Conservation (phyloP, 2,888 invertebrate genomes). For the Callimorpha dominula region DNA sequence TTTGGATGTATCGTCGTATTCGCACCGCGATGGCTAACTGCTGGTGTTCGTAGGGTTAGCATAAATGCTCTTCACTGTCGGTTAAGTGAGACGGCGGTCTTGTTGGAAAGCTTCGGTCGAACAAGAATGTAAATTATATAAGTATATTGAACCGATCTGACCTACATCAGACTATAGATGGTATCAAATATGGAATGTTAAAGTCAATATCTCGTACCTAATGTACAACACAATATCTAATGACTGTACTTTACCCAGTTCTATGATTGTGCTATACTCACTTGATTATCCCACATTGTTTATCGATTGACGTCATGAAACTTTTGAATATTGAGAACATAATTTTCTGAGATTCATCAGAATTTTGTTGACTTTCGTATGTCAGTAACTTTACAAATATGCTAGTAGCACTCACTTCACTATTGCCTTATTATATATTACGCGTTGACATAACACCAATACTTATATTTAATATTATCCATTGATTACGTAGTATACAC, state of each 20-base stretch:
- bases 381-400: background rate
- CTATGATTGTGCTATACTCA: constrained; percentile 41
- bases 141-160: constrained; percentile 58
- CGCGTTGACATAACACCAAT: background rate
- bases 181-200: constrained; percentile 49
- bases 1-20: constrained; percentile 73
- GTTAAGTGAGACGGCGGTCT: constrained; percentile 66
- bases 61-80: constrained; percentile 62
- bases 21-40: constrained; percentile 78
- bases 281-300: constrained; percentile 31
- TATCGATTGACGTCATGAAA: constrained; percentile 19
- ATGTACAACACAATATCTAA: constrained; percentile 43
- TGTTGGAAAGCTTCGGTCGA: constrained; percentile 76
- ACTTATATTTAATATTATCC: background rate
- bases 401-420: constrained; percentile 32
- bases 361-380: background rate
- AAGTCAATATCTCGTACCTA: constrained; percentile 43
- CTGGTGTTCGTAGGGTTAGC: constrained; percentile 80
- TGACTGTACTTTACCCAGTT: constrained; percentile 26
- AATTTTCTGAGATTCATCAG: background rate
- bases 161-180: constrained; percentile 55
- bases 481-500: background rate
- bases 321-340: background rate
- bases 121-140: constrained; percentile 68
- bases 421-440: background rate